A percentile compares a stretch with the other conserved stretches of the same genome.
These are phyloP conservation scores for Epirrita christyi DNA, from an alignment of 2,888 invertebrate species.

Conservation along the genomic window DNA sequence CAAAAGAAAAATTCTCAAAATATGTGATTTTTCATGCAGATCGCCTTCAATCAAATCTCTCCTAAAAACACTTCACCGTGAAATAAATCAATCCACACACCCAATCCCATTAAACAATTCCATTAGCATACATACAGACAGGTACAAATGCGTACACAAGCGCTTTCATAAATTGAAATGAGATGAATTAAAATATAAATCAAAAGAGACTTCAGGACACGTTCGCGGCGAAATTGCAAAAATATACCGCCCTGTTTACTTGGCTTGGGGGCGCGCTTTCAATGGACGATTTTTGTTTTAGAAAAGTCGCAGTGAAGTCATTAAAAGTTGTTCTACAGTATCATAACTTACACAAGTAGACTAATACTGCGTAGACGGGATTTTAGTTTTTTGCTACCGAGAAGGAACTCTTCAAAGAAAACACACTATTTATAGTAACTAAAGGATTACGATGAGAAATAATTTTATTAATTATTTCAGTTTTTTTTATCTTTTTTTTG, in stretches of 20 bases:
- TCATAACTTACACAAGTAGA: too few relatives aligned
- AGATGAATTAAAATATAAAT: conserved; percentile 84
- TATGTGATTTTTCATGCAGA: not conserved
- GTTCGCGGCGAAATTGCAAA: conserved; percentile 78
- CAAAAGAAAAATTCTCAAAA: too few relatives aligned
- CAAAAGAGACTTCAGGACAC: conserved; percentile 80
- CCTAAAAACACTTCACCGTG: conserved; percentile 24
- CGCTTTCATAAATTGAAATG: conserved; percentile 79
- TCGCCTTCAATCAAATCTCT: conserved; percentile 15
- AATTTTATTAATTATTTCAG: too few relatives aligned
- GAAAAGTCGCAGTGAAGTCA: conserved; percentile 4
- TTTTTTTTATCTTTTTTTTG: too few relatives aligned
- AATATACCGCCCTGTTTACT: conserved; percentile 49
- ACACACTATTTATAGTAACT: too few relatives aligned
- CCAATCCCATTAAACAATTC: conserved; percentile 48
- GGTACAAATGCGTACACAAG: conserved; percentile 74
- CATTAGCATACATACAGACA: conserved; percentile 73
- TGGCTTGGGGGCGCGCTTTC: not conserved
- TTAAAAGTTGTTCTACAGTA: conserved; percentile 14
- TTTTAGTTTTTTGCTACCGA: too few relatives aligned
- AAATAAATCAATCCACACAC: conserved; percentile 30
- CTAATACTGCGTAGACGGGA: too few relatives aligned
- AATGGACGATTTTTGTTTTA: conserved; percentile 12
- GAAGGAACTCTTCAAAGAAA: too few relatives aligned
- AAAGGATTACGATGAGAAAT: too few relatives aligned